Conservation (phyloP, 2,113 vertebrate species). For the Cinclus mexicanus region DNA sequence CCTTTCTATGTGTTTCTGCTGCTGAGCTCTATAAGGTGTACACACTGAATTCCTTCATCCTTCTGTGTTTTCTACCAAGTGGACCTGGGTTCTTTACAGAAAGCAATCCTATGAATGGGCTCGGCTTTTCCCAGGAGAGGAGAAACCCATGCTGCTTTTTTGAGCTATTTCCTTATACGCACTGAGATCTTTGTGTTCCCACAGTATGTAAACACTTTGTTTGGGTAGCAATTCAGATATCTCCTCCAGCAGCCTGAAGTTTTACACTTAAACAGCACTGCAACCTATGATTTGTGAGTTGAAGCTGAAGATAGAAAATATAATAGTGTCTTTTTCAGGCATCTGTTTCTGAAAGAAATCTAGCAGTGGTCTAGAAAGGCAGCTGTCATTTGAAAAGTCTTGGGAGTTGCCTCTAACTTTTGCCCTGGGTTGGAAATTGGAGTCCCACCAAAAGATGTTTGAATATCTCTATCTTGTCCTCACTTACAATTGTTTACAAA, state of each 20-base stretch:
- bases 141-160: not conserved
- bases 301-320: not conserved
- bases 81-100: not conserved
- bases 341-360: not conserved
- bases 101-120: not conserved
- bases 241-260: not conserved
- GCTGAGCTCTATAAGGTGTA: not conserved
- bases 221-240: not conserved
- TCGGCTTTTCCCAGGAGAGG: not conserved
- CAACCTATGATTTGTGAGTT: not conserved
- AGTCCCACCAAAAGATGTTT: not conserved
- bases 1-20: not conserved
- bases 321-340: not conserved
- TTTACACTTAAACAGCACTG: not conserved
- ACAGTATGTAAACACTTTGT: not conserved
- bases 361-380: not conserved
- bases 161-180: not conserved
- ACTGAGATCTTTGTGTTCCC: not conserved
- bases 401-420: not conserved
- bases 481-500: not conserved
- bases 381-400: not conserved
- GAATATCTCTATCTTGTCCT: not conserved
- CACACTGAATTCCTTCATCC: not conserved
- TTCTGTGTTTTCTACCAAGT: not conserved
- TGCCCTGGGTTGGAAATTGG: not conserved